Conservation (phyloP, 2,797 vertebrate species). For the Urocyon cinereoargenteus region DNA sequence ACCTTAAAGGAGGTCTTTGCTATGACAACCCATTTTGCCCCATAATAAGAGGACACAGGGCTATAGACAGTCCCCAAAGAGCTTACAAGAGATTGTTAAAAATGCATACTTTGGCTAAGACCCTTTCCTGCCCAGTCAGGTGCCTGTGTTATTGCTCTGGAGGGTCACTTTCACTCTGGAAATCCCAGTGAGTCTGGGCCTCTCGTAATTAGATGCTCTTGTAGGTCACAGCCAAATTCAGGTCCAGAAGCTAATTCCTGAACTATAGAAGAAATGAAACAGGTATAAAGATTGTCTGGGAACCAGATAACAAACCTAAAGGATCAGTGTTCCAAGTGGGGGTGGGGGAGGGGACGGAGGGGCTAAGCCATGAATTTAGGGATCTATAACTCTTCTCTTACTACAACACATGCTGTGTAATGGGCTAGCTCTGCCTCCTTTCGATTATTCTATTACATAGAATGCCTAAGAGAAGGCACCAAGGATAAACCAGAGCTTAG, state of each 20-base stretch:
- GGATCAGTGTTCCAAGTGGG: slow-evolving; percentile 56
- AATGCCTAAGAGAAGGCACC: neutral
- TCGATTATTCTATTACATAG: neutral
- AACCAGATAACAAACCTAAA: slow-evolving; percentile 55
- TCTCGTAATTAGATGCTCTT: slow-evolving; percentile 57
- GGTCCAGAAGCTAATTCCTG: slow-evolving; percentile 25
- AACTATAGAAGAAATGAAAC: slow-evolving; percentile 42
- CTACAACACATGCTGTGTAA: neutral
- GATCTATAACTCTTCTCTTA: neutral
- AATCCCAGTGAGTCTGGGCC: neutral
- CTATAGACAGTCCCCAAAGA: neutral
- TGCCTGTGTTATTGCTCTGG: neutral
- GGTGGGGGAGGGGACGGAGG: neutral
- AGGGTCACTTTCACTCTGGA: neutral
- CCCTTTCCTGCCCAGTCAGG: neutral
- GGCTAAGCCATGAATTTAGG: neutral
- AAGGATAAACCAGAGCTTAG: neutral
- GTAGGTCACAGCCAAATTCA: neutral
- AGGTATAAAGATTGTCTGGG: neutral
- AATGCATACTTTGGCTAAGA: neutral
- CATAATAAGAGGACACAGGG: neutral
- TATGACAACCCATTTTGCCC: neutral
- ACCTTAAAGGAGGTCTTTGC: neutral
- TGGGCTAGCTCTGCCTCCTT: neutral
- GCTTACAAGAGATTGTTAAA: neutral